phyloP scores from a whole-genome alignment of 2,888 invertebrate species.

The Amphipyra tragopoginis region DNA sequence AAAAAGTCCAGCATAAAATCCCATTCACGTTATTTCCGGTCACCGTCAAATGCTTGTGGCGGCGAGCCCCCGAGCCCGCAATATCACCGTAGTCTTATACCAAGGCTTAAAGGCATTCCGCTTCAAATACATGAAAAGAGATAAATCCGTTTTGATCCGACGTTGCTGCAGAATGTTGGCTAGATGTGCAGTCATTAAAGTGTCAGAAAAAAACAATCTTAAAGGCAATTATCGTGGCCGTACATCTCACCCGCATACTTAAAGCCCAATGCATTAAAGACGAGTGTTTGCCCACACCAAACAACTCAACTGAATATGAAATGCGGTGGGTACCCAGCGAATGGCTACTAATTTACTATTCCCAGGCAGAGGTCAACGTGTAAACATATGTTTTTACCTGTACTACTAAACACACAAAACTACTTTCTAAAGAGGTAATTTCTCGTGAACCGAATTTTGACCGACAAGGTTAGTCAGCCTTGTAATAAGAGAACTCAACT shows the following conservation, averaged over 20 bases:
- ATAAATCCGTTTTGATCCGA: neutral
- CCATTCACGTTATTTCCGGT: neutral
- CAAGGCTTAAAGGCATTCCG: neutral
- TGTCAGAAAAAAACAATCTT: neutral
- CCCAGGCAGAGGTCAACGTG: slow-evolving; percentile 29
- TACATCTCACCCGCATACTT: slow-evolving; percentile 30
- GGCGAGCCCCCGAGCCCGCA: neutral
- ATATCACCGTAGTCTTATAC: neutral
- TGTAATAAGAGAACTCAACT: neutral
- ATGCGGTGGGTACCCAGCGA: slow-evolving; percentile 56
- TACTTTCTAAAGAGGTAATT: slow-evolving; percentile 7
- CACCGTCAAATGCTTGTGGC: neutral
- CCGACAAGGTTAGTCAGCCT: neutral
- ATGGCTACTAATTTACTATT: slow-evolving; percentile 62
- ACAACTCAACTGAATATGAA: slow-evolving; percentile 63
- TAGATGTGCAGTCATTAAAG: neutral
- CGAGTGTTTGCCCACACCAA: slow-evolving; percentile 45
- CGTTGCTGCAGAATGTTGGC: neutral
- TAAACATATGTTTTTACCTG: slow-evolving; percentile 1
- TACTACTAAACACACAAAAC: too few relatives aligned
- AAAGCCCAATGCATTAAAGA: slow-evolving; percentile 54
- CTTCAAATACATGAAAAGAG: neutral
- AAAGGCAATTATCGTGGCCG: neutral
- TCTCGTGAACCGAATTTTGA: slow-evolving; percentile 5
- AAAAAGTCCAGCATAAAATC: neutral